Evolutionary conservation across 2,888 invertebrate genomes (phyloP), one percentile per base, ranked within the genome.

Genomic region (Microplitis manilae): DNA sequence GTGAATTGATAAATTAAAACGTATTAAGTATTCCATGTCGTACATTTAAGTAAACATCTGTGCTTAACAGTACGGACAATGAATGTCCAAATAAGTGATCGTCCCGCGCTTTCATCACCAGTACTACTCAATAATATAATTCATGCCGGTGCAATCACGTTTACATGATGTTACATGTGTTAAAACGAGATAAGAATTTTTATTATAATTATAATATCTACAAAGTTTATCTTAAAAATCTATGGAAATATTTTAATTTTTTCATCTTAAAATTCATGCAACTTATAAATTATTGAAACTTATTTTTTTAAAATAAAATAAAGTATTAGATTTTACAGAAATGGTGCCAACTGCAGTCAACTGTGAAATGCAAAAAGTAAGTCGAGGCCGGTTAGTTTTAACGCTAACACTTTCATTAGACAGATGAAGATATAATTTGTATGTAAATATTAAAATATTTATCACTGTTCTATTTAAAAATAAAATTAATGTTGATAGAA

Each of bases 281-380:
- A 59, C 40, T 62, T 67, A 15, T 0, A 30, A 68, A 15, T 62
- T n/a, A 39, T 17, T 41, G 5, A 68, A 30, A 40, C 38, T 60
- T 68, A 40, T 38, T 13, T 76, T 62, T 38, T 59, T 30, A 7
- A 1, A 62, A 62, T 68, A 4, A 15, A 13, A 59, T 50, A 7
- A 71, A 50, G 15, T 38, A 71, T 50, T 8, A 50, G 50, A 50
- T 50, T 8, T 8, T 13, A 50, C 8, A 50, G 7, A 40, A 70
- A 8, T 13, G 13, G 9, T 15, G 38, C 8, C 30, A 73, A 41
- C 15, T 72, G 77, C 79, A 80, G 73, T 76, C 77, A 50, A 79
- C 76, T 81, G 78, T 68, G 73, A 69, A 77, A 78, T 78, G 80
- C 80, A 77, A 82, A 84, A 86, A 85, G 84, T 86, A 81, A 86